Evolutionary conservation across 2,113 vertebrate species (phyloP), one percentile per base, ranked within the genome.

Genomic region (Myiozetetes cayanensis): DNA sequence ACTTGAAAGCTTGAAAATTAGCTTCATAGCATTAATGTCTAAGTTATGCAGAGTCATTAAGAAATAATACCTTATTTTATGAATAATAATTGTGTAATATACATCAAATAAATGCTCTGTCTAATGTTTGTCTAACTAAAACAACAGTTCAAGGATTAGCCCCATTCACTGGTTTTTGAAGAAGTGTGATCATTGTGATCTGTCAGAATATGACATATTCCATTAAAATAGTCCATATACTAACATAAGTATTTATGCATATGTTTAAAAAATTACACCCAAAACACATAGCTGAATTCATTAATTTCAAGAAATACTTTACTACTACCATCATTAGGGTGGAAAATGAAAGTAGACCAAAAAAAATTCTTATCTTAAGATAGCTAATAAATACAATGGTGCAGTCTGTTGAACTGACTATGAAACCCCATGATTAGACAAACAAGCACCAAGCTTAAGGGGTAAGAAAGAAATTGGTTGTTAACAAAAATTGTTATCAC

Each of bases 401-500:
- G 33, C 37, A 20, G 13, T 90, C 86, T 92, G 77, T 41, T 2
- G 8, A 78, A 74, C 41, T 61, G 66, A 10, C 35, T 66, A 30
- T 53, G 80, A 95, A 94, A 91, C 25, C 22, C 23, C 50, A 53
- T 1, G 44, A 93, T 73, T 55, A 91, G 91, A 91, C 3, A 2
- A 91, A 80, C 25, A 84, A 73, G 76, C 19, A 66, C 27, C 27
- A 90, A 41, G 67, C 73, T 80, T 49, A 44, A 44, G 68, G 90
- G 22, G 70, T 87, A 87, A 85, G 46, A 81, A 94, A 80, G 77
- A 87, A 96, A 67, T 73, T 92, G 67, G 58, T 92, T 97, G 95
- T 94, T 96, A 96, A 92, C 44, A 0, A 53, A 65, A 96, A 94
- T 46, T 77, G 55, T 94, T 96, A 97, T 96, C 97, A 96, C 73